Evolutionary conservation across 1,140 invertebrate genomes (phyloP).

Genomic region (Bombus breviceps): DNA sequence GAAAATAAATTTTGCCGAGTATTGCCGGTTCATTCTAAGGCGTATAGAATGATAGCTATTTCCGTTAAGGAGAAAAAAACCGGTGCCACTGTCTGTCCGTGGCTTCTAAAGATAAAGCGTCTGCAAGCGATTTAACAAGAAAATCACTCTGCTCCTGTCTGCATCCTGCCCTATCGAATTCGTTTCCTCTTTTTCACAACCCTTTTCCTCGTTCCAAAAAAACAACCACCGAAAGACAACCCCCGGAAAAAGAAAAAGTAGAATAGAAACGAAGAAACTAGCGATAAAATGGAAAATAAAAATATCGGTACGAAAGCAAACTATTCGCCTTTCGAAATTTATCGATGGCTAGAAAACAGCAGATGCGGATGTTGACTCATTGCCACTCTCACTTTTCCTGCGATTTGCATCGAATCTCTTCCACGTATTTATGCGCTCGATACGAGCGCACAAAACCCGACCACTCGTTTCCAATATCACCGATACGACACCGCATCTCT

Average conservation of each 20-base stretch:
- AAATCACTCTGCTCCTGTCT: constrained; percentile 41
- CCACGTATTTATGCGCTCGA: constrained; percentile 18
- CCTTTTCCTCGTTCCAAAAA: background rate
- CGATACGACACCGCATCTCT: background rate
- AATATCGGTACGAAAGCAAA: background rate
- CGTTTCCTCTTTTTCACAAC: background rate
- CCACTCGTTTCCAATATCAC: background rate
- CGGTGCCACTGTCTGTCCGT: constrained; percentile 67
- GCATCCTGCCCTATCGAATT: constrained; percentile 23
- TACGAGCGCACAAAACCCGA: background rate
- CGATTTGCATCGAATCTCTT: constrained; percentile 46
- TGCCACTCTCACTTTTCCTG: constrained; percentile 52
- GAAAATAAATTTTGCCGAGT: constrained; percentile 74
- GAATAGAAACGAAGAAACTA: background rate
- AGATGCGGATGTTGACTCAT: constrained; percentile 50
- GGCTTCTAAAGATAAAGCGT: constrained; percentile 80
- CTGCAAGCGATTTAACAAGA: constrained; percentile 64
- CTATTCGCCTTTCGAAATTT: background rate
- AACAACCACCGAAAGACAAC: background rate
- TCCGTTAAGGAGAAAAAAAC: constrained; percentile 73
- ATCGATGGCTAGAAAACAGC: constrained; percentile 26
- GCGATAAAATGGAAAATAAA: background rate
- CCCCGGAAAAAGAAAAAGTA: too few relatives aligned
- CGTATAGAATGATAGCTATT: constrained; percentile 78
- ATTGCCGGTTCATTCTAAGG: constrained; percentile 62